Evolutionary conservation across 2,797 vertebrate genomes (phyloP).

Genomic region (Rhynchonycteris naso): DNA sequence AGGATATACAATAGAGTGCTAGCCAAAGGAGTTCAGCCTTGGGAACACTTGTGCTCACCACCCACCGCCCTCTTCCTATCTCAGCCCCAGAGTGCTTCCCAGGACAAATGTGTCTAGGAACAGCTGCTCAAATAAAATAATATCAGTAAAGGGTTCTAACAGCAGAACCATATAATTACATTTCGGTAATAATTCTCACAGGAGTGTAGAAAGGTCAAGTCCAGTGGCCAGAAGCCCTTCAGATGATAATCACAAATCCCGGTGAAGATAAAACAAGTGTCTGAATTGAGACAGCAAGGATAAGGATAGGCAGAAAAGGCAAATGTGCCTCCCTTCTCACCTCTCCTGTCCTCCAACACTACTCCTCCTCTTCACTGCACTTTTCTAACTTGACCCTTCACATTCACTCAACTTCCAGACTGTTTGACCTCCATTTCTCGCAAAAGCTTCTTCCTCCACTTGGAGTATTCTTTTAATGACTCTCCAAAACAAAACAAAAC

Average conservation of each 20-base stretch:
- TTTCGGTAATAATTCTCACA: neutral
- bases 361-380: rapidly evolving
- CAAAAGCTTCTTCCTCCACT: neutral
- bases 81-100: neutral
- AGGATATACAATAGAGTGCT: neutral
- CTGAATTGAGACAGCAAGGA: neutral
- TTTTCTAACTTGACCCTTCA: neutral
- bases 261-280: neutral
- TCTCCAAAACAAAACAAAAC: neutral
- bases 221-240: neutral
- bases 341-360: neutral
- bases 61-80: too few species aligned
- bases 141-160: neutral
- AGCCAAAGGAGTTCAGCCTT: neutral
- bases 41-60: neutral
- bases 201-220: neutral
- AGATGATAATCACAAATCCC: neutral
- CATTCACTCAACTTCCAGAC: neutral
- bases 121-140: neutral
- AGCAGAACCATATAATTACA: neutral
- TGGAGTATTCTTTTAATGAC: neutral
- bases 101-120: neutral
- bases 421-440: neutral
- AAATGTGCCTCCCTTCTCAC: neutral
- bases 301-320: neutral